These are phyloP conservation scores for Sepiola atlantica DNA, from an alignment of 2,888 invertebrate species.

Conservation along the genomic window DNA sequence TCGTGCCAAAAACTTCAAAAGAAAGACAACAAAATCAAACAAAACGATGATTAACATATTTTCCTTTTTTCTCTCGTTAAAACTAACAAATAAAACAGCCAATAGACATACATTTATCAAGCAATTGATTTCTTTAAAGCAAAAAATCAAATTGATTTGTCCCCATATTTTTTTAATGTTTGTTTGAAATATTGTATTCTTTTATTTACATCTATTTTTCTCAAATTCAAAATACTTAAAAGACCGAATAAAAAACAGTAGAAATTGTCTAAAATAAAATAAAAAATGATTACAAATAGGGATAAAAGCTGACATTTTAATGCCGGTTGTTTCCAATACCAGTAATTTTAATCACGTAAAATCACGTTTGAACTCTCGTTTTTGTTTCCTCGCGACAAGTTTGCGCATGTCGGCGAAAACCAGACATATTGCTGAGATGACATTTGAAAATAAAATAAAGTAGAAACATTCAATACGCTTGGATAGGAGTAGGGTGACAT, in stretches of 20 bases:
- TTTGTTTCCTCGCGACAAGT: not conserved
- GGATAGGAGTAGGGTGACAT: not conserved
- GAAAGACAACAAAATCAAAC: not conserved
- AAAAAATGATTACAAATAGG: not conserved
- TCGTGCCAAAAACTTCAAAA: not conserved
- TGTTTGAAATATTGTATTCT: not conserved
- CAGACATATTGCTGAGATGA: not conserved
- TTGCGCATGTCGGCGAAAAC: not conserved
- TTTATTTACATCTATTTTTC: not conserved
- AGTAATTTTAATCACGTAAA: not conserved
- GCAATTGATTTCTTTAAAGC: not conserved
- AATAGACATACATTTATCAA: not conserved
- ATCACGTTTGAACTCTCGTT: constrained; percentile 21
- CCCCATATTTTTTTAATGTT: not conserved
- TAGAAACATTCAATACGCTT: not conserved
- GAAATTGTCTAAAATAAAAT: not conserved
- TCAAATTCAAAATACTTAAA: not conserved
- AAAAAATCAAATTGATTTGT: not conserved
- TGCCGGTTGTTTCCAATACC: not conserved
- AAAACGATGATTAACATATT: not conserved
- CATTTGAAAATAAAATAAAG: not conserved
- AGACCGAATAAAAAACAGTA: not conserved
- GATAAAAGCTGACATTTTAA: not conserved
- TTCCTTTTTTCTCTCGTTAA: not conserved
- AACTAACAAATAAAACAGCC: not conserved